Evolutionary conservation across 2,888 invertebrate genomes (phyloP), one percentile per base, ranked within the genome.

Genomic region (Philhelius pedissequus): DNA sequence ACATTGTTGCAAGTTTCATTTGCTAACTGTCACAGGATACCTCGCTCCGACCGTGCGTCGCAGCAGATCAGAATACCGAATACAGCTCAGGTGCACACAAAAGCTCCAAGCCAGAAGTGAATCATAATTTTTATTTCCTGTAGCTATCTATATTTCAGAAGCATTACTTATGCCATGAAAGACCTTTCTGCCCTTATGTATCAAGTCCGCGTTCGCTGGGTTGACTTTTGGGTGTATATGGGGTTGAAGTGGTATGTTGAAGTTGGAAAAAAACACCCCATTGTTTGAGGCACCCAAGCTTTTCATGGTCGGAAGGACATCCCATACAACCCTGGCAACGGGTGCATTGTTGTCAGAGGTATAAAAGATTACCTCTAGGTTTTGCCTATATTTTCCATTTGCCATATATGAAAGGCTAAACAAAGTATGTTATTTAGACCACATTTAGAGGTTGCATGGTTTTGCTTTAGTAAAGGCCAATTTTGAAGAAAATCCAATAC

Each of bases 131-230:
- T 62, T 84, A 75, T 71, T 75, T 71, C 80, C 43, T 66, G 76
- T 20, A 84, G 79, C 80, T 84, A 84, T 84, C 84, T 84, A 84
- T 84, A 84, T 84, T 84, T 84, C 71, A 84, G 84, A 50, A 84
- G 80, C 84, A 80, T 84, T 76, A 80, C 80, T 80, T 80, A 84
- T 84, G 70, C 71, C 80, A 71, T 84, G 79, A 84, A 79, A 80
- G 75, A 84, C 84, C 71, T 76, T 60, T 54, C 43, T 68, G 62
- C 45, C 60, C 75, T 40, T 70, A 84, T 80, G 80, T 70, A 80
- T 80, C 80, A 80, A 84, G 69, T 79, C 66, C 70, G 69, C 52
- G 52, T 83, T 70, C 56, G n/a, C n/a, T n/a, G 35, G 74, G 70
- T 38, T 79, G 70, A 54, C 69, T 56, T 58, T 83, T 68, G 40